Conservation (phyloP, 2,888 invertebrate species). For the Fragum sueziense region DNA sequence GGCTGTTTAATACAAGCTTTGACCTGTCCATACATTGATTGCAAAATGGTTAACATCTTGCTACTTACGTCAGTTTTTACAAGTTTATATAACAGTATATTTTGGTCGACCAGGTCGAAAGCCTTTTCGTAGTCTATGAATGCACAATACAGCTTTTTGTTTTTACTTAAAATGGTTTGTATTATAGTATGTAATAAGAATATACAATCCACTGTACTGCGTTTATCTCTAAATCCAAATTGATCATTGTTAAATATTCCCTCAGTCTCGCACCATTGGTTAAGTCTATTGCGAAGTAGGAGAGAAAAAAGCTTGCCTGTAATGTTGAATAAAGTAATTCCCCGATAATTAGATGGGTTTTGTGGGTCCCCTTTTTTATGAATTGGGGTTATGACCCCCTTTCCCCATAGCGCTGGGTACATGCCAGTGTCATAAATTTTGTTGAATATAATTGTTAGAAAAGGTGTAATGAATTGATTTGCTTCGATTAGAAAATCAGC, state of each 20-base stretch:
- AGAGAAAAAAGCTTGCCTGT: constrained; percentile 44
- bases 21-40: background rate
- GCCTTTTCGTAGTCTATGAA: constrained; percentile 8
- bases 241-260: background rate
- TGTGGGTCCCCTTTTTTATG: constrained; percentile 40
- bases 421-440: constrained; percentile 26
- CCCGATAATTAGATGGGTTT: constrained; percentile 28
- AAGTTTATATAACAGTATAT: background rate
- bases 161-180: constrained; percentile 1
- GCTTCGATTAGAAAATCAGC: constrained; percentile 38
- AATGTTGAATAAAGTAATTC: constrained; percentile 42
- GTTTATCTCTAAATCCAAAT: background rate
- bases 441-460: constrained; percentile 25
- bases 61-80: background rate
- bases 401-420: constrained; percentile 34
- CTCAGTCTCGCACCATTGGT: constrained; percentile 7
- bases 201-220: background rate
- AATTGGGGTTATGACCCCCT: constrained; percentile 43
- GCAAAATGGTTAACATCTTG: background rate
- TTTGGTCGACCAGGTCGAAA: background rate
- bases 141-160: background rate
- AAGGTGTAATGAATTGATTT: constrained; percentile 23
- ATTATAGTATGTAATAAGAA: constrained; percentile 8
- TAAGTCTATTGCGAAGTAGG: background rate
- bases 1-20: background rate